These are phyloP conservation scores for Hypocryptadius cinnamomeus DNA, from an alignment of 2,113 vertebrate species.

Conservation along the genomic window DNA sequence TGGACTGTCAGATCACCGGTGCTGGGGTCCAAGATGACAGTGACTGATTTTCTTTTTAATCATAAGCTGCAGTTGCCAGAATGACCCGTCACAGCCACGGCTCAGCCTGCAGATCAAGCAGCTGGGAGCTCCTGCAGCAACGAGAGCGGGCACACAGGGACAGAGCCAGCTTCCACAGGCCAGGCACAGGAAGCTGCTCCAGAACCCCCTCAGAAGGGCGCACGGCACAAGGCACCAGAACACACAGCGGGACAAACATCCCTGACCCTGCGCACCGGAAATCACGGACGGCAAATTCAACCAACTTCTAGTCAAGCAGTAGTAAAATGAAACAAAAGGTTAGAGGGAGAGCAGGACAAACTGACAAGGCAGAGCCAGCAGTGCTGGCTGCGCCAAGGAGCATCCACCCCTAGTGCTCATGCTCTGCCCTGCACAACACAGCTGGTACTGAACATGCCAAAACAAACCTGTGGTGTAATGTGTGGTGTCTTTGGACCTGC, in stretches of 20 bases:
- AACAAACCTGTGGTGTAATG: neutral
- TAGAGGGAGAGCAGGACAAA: neutral
- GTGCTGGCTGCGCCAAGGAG: accelerated
- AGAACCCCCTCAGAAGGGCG: neutral
- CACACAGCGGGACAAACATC: accelerated
- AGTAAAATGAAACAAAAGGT: neutral
- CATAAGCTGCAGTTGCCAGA: conserved; percentile 26
- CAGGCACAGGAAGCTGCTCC: neutral
- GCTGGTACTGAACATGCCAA: accelerated
- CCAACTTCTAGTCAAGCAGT: neutral
- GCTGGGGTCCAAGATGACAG: conserved; percentile 21
- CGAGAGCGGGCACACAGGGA: accelerated
- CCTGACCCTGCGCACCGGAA: neutral
- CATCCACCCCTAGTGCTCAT: accelerated
- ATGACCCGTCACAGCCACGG: neutral
- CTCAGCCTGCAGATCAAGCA: neutral
- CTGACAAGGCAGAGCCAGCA: neutral
- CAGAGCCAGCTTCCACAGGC: neutral
- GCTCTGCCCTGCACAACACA: accelerated
- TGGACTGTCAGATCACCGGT: neutral
- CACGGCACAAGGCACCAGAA: neutral
- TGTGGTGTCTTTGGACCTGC: neutral
- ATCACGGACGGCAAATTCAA: accelerated
- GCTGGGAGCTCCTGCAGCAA: neutral
- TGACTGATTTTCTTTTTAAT: conserved; percentile 29